Conservation (phyloP, 1,140 invertebrate genomes). For the Chrysopa pallens region DNA sequence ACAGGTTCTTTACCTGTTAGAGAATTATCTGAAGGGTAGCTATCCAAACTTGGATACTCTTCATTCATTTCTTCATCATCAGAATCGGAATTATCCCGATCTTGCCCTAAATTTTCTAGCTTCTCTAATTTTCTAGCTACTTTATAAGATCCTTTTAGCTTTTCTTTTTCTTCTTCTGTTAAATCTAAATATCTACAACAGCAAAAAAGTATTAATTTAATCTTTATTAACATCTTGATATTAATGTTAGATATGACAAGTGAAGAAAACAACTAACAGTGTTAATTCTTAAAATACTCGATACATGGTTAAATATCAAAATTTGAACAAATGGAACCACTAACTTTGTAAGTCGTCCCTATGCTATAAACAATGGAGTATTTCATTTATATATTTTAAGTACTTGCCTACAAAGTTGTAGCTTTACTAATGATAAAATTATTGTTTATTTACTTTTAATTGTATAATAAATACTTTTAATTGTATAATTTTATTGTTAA, state of each 20-base stretch:
- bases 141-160: slow-evolving; percentile 78
- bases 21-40: slow-evolving; percentile 50
- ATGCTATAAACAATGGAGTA: too few species aligned
- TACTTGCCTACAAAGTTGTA: too few species aligned
- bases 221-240: not conserved
- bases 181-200: slow-evolving; percentile 60
- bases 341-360: too few species aligned
- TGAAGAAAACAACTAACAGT: not conserved
- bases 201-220: slow-evolving; percentile 2
- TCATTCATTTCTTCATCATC: slow-evolving; percentile 50
- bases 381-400: too few species aligned
- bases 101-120: slow-evolving; percentile 55
- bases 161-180: slow-evolving; percentile 85
- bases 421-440: too few species aligned
- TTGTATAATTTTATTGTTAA: too few species aligned
- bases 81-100: slow-evolving; percentile 46
- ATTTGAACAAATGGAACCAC: not conserved
- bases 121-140: slow-evolving; percentile 86
- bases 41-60: slow-evolving; percentile 60
- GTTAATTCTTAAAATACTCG: too few species aligned
- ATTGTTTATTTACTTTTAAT: too few species aligned
- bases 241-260: not conserved
- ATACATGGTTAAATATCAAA: too few species aligned
- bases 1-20: slow-evolving; percentile 23
- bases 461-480: too few species aligned